These are phyloP conservation scores for Matsumyia berberina DNA, from an alignment of 2,888 invertebrate genomes.

Conservation along the genomic window DNA sequence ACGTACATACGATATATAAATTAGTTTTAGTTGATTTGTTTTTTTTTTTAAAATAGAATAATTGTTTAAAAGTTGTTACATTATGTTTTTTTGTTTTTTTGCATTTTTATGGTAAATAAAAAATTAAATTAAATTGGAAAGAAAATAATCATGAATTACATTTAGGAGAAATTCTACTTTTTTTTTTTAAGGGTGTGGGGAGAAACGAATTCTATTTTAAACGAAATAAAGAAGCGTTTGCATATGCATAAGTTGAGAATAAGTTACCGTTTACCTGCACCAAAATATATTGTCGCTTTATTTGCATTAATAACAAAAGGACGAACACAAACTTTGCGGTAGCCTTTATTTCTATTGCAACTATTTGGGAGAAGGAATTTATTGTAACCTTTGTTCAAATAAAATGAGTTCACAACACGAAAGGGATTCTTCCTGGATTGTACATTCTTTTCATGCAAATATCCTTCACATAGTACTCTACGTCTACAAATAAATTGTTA, in stretches of 20 bases:
- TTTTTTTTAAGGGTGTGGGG: conserved; percentile 17
- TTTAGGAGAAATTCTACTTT: conserved; percentile 20
- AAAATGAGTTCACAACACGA: conserved; percentile 43
- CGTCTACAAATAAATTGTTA: too few species aligned
- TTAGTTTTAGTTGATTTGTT: conserved; percentile 60
- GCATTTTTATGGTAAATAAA: conserved; percentile 29
- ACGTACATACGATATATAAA: conserved; percentile 77
- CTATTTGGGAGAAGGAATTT: too few species aligned
- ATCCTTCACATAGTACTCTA: too few species aligned
- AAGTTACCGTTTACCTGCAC: conserved; percentile 59
- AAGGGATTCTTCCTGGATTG: too few species aligned
- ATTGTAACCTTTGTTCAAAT: not conserved
- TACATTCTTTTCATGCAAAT: too few species aligned
- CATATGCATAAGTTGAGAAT: conserved; percentile 18
- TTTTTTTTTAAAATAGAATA: conserved; percentile 64
- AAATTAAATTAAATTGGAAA: conserved; percentile 55
- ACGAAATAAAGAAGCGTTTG: conserved; percentile 42
- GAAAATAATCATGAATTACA: conserved; percentile 45
- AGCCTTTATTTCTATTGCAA: too few species aligned
- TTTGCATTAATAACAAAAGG: conserved; percentile 9
- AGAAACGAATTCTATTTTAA: conserved; percentile 24
- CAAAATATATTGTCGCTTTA: conserved; percentile 48
- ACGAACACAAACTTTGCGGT: not conserved
- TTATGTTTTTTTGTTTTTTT: conserved; percentile 18
- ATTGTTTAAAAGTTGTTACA: conserved; percentile 43